Evolutionary conservation across 2,888 invertebrate species (phyloP), one percentile per base, ranked within the genome.

Genomic region (Capitulum mitella): DNA sequence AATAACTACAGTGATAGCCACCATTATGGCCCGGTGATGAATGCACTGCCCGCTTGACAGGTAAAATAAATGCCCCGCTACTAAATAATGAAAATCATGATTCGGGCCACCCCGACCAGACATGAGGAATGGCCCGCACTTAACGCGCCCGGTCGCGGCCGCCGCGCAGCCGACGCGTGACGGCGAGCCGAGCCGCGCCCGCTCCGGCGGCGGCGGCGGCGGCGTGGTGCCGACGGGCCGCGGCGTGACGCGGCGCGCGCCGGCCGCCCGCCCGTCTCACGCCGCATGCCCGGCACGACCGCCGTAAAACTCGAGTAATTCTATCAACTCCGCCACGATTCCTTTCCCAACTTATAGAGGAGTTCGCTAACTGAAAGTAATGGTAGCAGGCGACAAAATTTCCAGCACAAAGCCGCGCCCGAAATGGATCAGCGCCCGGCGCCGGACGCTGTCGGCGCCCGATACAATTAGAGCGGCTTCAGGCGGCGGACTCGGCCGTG

Each of bases 251-350:
- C 43, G 43, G 43, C 43, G 43, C 43, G 43, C 43, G 12, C 43
- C 43, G 43, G 6, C 43, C 43, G 43, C 43, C 43, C 43, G 43
- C 43, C 43, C 43, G 43, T 43, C 43, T 8, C 12, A 61, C 58
- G 12, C 58, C 10, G 58, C 29, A 64, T 34, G 64, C 64, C 34
- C 3, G 22, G 34, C 64, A 64, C 64, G 64, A 19, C 19, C 34
- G 58, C 64, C 64, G 64, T 64, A 64, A 64, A 64, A 64, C 64
- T 64, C 34, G 34, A 64, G 64, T 64, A 64, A 64, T 64, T 64
- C 34, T 64, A 64, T 64, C 64, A 64, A 29, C 64, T 64, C 64
- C 6, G 34, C 70, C 26, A n/a, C 70, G 37, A 70, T 70, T 40
- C 70, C 22, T 40, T 19, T 70, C 26, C 70, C 26, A 26, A 26